Conservation (phyloP, 2,888 invertebrate species). For the Hermodice carunculata region DNA sequence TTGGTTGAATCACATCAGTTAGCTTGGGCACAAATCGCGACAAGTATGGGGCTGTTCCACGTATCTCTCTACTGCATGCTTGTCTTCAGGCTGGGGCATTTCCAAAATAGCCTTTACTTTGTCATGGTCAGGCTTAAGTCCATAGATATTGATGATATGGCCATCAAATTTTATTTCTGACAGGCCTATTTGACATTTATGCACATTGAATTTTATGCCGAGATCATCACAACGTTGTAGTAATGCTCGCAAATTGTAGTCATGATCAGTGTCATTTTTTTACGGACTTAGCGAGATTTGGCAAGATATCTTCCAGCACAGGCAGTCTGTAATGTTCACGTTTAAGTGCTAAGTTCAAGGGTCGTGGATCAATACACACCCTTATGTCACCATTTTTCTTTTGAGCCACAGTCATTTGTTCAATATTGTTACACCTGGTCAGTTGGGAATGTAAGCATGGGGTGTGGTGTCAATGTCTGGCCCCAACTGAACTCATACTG, state of each 20-base stretch:
- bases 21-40: background rate
- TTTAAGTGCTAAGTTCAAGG: conserved; percentile 17
- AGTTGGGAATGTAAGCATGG: no score
- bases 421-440: background rate
- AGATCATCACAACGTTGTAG: conserved; percentile 13
- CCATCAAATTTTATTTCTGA: background rate
- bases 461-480: no score
- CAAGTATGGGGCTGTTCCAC: conserved; percentile 1
- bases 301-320: conserved; percentile 20
- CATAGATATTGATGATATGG: background rate
- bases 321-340: conserved; percentile 19
- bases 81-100: no score
- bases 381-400: conserved; percentile 17
- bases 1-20: conserved; percentile 2
- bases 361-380: conserved; percentile 20
- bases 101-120: conserved; percentile 22
- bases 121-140: conserved; percentile 1
- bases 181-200: background rate
- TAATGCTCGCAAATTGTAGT: background rate
- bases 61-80: background rate
- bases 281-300: conserved; percentile 8
- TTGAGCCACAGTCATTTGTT: conserved; percentile 15
- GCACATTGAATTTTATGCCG: conserved; percentile 13
- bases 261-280: conserved; percentile 2
- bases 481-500: no score